These are phyloP conservation scores for Erythrocercus mccallii DNA, from an alignment of 2,113 vertebrate genomes.

Conservation along the genomic window DNA sequence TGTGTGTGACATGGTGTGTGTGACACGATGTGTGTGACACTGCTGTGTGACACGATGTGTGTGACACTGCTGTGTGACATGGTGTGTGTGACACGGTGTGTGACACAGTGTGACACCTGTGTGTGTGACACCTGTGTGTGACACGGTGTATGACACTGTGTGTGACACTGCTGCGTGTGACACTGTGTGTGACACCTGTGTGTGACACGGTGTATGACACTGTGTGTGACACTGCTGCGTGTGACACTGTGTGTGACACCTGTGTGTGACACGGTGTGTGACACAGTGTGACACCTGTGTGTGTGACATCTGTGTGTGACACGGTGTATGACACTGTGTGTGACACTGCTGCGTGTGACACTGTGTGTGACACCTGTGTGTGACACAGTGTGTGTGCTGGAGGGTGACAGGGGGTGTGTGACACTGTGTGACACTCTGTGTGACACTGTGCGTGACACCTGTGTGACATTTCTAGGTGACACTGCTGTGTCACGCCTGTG, in stretches of 20 bases:
- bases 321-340: no score
- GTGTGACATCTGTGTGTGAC: not conserved
- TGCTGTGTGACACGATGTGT: not conserved
- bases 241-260: not conserved
- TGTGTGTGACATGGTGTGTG: no score
- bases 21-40: not conserved
- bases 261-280: no score
- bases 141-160: no score
- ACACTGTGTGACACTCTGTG: no score
- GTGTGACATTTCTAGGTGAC: not conserved
- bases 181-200: not conserved
- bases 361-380: not conserved
- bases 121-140: not conserved
- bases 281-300: not conserved
- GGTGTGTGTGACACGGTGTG: not conserved
- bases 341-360: no score
- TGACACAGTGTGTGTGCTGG: no score
- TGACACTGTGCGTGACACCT: rapidly evolving
- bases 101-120: not conserved
- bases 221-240: no score
- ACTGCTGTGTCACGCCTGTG: not conserved
- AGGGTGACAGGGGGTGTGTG: no score
- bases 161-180: not conserved
- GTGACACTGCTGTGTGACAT: not conserved
- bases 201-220: no score